phyloP scores from a whole-genome alignment of 2,888 invertebrate species.

The Troilus luridus region DNA sequence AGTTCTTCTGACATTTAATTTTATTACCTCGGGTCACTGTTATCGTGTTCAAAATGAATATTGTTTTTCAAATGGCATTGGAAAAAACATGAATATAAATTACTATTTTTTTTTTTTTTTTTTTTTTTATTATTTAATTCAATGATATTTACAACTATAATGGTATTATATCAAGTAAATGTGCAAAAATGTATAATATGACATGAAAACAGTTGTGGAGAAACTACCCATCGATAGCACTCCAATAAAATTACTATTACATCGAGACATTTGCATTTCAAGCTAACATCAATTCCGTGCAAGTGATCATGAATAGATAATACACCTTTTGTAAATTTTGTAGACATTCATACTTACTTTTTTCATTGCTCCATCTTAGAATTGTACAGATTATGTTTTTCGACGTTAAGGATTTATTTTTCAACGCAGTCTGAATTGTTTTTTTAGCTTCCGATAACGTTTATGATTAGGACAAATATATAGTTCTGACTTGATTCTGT shows the following conservation, averaged over 20 bases:
- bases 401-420: too few relatives aligned
- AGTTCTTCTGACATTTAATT: not conserved
- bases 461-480: too few relatives aligned
- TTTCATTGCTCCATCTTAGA: not conserved
- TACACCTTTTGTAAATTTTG: not conserved
- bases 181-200: not conserved
- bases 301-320: not conserved
- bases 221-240: too few relatives aligned
- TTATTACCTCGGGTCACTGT: not conserved
- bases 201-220: not conserved
- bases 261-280: not conserved
- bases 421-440: too few relatives aligned
- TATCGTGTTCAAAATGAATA: not conserved
- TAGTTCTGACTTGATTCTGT: too few relatives aligned
- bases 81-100: not conserved
- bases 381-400: not conserved
- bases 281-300: not conserved
- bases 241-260: not conserved
- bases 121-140: too few relatives aligned
- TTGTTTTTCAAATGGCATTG: not conserved
- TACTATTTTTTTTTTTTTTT: too few relatives aligned
- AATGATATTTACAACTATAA: too few relatives aligned
- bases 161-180: too few relatives aligned
- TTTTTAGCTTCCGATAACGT: too few relatives aligned
- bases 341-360: not conserved